phyloP scores from a whole-genome alignment of 2,797 vertebrate genomes.

The Threskiornis aethiopicus region DNA sequence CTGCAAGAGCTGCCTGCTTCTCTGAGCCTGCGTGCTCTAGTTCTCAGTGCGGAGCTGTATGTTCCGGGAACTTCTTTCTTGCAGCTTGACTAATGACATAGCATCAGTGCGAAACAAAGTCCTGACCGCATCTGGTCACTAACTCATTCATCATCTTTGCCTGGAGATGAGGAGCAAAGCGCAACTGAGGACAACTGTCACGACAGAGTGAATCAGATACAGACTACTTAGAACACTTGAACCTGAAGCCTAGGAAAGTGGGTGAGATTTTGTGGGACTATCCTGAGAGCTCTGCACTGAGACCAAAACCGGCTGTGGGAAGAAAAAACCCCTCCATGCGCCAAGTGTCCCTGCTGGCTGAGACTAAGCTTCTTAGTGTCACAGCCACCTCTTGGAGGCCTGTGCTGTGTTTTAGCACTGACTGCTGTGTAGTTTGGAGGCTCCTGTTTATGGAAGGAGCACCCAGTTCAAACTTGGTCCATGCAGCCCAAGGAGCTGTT shows the following conservation, averaged over 20 bases:
- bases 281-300: background rate
- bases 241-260: background rate
- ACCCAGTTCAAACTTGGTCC: background rate
- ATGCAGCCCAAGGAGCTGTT: background rate
- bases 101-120: background rate
- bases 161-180: background rate
- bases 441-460: background rate
- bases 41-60: background rate
- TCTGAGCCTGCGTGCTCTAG: background rate
- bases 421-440: background rate
- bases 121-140: background rate
- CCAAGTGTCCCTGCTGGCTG: background rate
- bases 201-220: background rate
- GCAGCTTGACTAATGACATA: background rate
- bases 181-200: background rate
- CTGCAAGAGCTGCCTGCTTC: background rate
- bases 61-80: background rate
- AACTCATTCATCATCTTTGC: background rate
- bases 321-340: background rate
- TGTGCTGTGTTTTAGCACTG: background rate
- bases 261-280: background rate
- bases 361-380: background rate
- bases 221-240: background rate
- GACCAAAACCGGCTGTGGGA: background rate
- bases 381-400: background rate